A percentile compares a stretch with the other conserved stretches of the same genome.
Evolutionary conservation across 2,888 invertebrate species (phyloP).

Genomic region (Dicycla oo): DNA sequence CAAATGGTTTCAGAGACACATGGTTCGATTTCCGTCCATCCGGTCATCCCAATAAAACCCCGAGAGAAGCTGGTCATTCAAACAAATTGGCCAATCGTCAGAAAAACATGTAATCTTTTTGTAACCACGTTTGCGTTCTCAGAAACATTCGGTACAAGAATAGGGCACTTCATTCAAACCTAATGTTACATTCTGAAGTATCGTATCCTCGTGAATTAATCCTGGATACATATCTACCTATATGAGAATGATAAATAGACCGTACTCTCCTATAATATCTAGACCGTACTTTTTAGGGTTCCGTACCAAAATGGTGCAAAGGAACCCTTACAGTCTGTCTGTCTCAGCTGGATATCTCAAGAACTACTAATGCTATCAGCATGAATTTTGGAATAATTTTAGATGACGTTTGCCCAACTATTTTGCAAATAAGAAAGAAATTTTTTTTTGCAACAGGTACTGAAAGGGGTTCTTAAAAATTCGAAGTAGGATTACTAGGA

Average conservation of each 20-base stretch:
- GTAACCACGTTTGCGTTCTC: conserved; percentile 43
- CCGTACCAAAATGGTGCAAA: too few species aligned
- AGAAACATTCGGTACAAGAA: conserved; percentile 50
- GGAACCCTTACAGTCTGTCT: too few species aligned
- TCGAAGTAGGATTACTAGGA: too few species aligned
- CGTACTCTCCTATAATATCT: background rate
- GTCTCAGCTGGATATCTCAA: too few species aligned
- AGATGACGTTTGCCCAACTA: too few species aligned
- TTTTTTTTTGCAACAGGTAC: too few species aligned
- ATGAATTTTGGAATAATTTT: too few species aligned
- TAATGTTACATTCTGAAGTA: conserved; percentile 48
- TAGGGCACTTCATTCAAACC: conserved; percentile 49
- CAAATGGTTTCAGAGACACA: conserved; percentile 36
- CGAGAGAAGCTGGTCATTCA: conserved; percentile 45
- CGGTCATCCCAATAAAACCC: conserved; percentile 39
- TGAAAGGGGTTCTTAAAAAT: too few species aligned
- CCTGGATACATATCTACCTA: background rate
- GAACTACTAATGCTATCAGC: too few species aligned
- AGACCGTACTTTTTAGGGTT: too few species aligned
- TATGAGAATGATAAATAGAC: too few species aligned
- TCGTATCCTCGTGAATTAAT: conserved; percentile 37
- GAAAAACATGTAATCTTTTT: conserved; percentile 43
- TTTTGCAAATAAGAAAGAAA: too few species aligned
- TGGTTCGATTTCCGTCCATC: conserved; percentile 53
- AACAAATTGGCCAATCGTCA: conserved; percentile 44